A percentile compares a stretch with the other conserved stretches of the same genome.
Conservation (phyloP, 2,888 invertebrate genomes). For the Thereva nobilitata region DNA sequence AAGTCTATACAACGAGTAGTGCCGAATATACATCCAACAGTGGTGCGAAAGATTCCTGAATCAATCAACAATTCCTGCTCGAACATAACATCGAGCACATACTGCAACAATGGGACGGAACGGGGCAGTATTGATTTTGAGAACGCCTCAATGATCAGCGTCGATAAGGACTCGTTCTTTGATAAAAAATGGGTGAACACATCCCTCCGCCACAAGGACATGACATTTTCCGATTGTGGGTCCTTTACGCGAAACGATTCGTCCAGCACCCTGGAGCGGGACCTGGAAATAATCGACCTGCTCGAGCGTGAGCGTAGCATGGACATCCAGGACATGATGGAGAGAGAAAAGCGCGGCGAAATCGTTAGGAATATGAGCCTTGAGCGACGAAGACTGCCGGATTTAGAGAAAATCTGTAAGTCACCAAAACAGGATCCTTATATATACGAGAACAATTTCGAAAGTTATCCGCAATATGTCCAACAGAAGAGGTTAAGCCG, state of each 20-base stretch:
- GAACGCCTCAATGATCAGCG: conserved; percentile 35
- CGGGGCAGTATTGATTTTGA: conserved; percentile 39
- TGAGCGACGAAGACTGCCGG: conserved; percentile 52
- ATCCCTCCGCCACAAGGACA: conserved; percentile 49
- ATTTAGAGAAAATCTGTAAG: conserved; percentile 53
- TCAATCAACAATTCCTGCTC: conserved; percentile 54
- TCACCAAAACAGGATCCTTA: conserved; percentile 49
- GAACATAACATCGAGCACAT: conserved; percentile 55
- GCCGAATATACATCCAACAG: neutral
- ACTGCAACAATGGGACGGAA: conserved; percentile 50
- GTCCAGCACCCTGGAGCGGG: conserved; percentile 55
- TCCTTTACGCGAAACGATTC: conserved; percentile 51
- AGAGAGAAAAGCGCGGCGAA: conserved; percentile 47
- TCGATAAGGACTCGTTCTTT: conserved; percentile 44
- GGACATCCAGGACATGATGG: conserved; percentile 56
- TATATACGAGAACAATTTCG: conserved; percentile 1
- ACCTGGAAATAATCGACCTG: conserved; percentile 57
- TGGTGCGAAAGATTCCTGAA: conserved; percentile 41
- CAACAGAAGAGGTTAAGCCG: conserved; percentile 50
- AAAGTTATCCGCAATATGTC: conserved; percentile 15
- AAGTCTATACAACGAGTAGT: neutral
- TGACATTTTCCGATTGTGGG: conserved; percentile 54
- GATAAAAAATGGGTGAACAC: conserved; percentile 46
- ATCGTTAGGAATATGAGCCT: conserved; percentile 38
- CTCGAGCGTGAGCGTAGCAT: conserved; percentile 57